Conservation (phyloP, 2,113 vertebrate species). For the Megaptera novaeangliae region DNA sequence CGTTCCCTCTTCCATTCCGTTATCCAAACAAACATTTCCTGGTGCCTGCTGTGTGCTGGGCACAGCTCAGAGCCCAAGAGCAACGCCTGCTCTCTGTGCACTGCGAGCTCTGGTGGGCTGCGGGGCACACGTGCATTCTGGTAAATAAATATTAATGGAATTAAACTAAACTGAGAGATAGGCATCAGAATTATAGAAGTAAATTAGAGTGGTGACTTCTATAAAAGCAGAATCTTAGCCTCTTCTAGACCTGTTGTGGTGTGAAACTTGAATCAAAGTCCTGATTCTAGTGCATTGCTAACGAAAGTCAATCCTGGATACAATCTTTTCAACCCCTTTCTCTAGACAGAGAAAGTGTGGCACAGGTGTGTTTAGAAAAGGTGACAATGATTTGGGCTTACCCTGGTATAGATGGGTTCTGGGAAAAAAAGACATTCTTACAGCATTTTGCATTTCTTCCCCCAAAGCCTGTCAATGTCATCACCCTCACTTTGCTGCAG, state of each 20-base stretch:
- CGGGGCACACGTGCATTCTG: neutral
- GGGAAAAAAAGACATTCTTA: neutral
- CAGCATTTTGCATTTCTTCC: neutral
- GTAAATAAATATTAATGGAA: neutral
- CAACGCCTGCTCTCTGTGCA: neutral
- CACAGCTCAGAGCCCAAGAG: neutral
- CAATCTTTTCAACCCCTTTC: neutral
- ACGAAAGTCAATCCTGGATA: neutral
- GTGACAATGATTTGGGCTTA: neutral
- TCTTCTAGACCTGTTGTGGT: neutral
- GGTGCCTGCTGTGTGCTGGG: neutral
- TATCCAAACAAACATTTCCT: neutral
- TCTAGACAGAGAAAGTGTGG: neutral
- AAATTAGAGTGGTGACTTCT: neutral
- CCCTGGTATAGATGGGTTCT: neutral
- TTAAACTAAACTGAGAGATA: neutral
- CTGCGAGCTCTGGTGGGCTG: fast-evolving
- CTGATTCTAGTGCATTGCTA: neutral
- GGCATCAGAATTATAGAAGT: neutral
- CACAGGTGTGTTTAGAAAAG: neutral
- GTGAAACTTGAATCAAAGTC: neutral
- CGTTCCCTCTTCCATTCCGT: neutral
- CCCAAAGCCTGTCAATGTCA: neutral
- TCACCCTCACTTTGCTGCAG: neutral
- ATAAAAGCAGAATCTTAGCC: neutral